A percentile compares a stretch with the other conserved stretches of the same genome.
These are phyloP conservation scores for Catagonus wagneri DNA, from an alignment of 2,113 vertebrate genomes.

Conservation along the genomic window DNA sequence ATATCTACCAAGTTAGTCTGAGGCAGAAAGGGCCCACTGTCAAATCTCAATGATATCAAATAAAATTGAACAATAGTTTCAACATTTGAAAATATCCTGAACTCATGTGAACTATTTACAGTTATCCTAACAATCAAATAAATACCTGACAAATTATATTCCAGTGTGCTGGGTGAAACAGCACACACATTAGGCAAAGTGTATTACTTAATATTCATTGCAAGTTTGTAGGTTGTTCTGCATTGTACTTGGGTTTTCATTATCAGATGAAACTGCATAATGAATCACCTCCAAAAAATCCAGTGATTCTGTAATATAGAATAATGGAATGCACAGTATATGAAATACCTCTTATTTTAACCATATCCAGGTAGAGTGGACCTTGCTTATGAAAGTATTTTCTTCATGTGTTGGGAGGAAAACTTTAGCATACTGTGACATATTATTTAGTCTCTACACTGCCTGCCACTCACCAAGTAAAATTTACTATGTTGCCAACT, in stretches of 20 bases:
- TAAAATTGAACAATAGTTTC: background rate
- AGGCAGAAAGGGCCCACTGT: background rate
- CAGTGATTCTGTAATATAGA: conserved; percentile 28
- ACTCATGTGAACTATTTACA: conserved; percentile 1
- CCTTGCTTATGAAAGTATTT: background rate
- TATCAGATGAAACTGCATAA: conserved; percentile 67
- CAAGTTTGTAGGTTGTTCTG: conserved; percentile 1
- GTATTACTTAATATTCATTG: conserved; percentile 52
- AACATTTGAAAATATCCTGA: conserved; percentile 50
- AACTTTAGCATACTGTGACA: background rate
- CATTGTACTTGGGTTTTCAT: conserved; percentile 60
- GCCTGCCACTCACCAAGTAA: background rate
- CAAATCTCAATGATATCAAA: conserved; percentile 16
- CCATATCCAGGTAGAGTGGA: background rate
- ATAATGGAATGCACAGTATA: conserved; percentile 62
- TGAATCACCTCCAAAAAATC: conserved; percentile 60
- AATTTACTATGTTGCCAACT: background rate
- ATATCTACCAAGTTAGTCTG: background rate
- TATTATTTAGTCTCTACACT: background rate
- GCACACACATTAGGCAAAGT: conserved; percentile 29
- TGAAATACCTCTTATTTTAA: conserved; percentile 46
- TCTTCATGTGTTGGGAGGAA: background rate
- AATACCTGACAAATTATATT: conserved; percentile 60
- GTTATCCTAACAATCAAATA: conserved; percentile 6
- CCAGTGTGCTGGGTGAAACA: conserved; percentile 3